phyloP scores from a whole-genome alignment of 1,140 invertebrate genomes.

The Cephus cinctus region DNA sequence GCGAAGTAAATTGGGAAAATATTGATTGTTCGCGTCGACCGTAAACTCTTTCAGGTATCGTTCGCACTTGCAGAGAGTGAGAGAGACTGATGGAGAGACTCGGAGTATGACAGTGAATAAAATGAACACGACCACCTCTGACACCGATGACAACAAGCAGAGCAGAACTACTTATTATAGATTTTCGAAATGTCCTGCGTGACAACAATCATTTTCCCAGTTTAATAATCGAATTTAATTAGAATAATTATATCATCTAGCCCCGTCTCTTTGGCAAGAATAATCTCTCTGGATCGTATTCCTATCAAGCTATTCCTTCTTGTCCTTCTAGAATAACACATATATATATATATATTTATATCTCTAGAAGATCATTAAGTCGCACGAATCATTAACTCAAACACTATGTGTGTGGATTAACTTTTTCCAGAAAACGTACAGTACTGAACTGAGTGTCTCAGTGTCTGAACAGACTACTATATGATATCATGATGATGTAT shows the following conservation, averaged over 20 bases:
- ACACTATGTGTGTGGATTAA: conserved; percentile 56
- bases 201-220: conserved; percentile 55
- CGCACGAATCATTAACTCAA: conserved; percentile 39
- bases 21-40: conserved; percentile 47
- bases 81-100: no score
- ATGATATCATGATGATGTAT: conserved; percentile 57
- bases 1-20: conserved; percentile 48
- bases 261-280: no score
- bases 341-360: no score
- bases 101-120: no score
- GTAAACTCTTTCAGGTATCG: conserved; percentile 46
- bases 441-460: conserved; percentile 41
- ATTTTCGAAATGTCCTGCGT: conserved; percentile 24
- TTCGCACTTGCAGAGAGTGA: no score
- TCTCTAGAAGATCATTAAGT: no score
- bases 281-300: no score
- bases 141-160: conserved; percentile 1
- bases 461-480: conserved; percentile 53
- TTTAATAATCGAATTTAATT: no score
- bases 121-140: no score
- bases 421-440: conserved; percentile 53
- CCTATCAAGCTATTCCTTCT: no score
- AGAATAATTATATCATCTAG: no score
- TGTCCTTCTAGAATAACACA: no score
- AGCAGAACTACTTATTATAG: conserved; percentile 1